These are phyloP conservation scores for Perizoma flavofasciatum DNA, from an alignment of 2,888 invertebrate species.

Conservation along the genomic window DNA sequence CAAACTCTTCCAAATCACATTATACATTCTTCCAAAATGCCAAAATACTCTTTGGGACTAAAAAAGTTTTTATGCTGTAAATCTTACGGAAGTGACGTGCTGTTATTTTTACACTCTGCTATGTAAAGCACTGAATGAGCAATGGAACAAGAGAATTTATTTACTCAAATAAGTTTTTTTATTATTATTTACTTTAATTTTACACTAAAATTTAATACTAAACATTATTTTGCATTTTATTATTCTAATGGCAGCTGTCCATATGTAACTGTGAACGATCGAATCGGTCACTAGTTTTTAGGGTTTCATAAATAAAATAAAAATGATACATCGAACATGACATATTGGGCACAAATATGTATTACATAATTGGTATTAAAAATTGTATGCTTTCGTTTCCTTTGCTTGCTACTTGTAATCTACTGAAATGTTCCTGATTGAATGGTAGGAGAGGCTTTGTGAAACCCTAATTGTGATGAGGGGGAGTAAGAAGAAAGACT, in stretches of 20 bases:
- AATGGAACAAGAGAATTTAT: constrained; percentile 83
- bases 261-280: constrained; percentile 67
- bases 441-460: constrained; percentile 57
- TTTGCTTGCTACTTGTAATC: constrained; percentile 66
- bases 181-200: constrained; percentile 67
- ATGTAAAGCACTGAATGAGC: constrained; percentile 78
- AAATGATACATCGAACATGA: constrained; percentile 83
- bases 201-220: constrained; percentile 72
- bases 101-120: constrained; percentile 78
- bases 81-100: constrained; percentile 40
- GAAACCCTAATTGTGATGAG: constrained; percentile 58
- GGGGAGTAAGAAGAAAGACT: constrained; percentile 26
- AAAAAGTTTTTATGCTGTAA: constrained; percentile 40
- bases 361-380: constrained; percentile 50
- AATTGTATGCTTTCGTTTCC: constrained; percentile 61
- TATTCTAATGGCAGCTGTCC: constrained; percentile 81
- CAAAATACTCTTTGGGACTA: constrained; percentile 44
- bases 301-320: constrained; percentile 76
- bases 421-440: constrained; percentile 61
- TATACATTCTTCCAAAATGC: constrained; percentile 41
- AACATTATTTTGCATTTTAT: constrained; percentile 82
- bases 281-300: constrained; percentile 68
- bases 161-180: constrained; percentile 80
- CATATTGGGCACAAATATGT: constrained; percentile 80
- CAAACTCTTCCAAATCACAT: constrained; percentile 23